Conservation (phyloP, 2,797 vertebrate genomes). For the Tympanoctomys barrerae region DNA sequence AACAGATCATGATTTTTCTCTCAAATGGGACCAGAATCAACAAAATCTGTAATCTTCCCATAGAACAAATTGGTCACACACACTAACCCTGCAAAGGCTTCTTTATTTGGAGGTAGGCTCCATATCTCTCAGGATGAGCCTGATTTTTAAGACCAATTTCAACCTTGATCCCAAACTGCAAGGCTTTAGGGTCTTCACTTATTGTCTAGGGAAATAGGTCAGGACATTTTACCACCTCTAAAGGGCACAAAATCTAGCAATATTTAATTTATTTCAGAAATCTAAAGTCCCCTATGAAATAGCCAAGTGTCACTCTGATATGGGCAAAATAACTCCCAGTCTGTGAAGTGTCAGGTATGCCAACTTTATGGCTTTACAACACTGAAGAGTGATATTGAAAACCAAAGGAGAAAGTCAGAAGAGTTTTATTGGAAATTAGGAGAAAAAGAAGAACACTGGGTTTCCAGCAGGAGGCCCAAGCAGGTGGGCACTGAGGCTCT, state of each 20-base stretch:
- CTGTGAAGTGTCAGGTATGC: neutral
- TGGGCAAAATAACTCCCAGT: neutral
- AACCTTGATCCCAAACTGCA: neutral
- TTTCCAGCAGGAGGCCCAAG: neutral
- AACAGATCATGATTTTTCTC: neutral
- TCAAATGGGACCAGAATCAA: slow-evolving; percentile 25
- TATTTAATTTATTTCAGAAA: slow-evolving; percentile 19
- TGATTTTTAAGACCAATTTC: neutral
- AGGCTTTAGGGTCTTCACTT: neutral
- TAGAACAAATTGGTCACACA: too few relatives aligned
- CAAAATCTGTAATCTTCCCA: neutral
- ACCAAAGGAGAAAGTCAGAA: neutral
- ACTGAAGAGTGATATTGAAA: neutral
- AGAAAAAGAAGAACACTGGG: neutral
- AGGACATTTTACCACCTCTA: neutral
- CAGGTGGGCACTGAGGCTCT: neutral
- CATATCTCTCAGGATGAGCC: neutral
- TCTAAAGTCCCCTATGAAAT: neutral
- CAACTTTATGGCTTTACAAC: neutral
- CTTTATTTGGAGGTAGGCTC: neutral
- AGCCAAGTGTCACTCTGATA: neutral
- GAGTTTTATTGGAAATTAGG: neutral
- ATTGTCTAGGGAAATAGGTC: neutral
- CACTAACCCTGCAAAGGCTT: neutral
- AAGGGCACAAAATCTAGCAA: neutral